phyloP scores from a whole-genome alignment of 1,140 invertebrate species.

The Saccostrea cuccullata region DNA sequence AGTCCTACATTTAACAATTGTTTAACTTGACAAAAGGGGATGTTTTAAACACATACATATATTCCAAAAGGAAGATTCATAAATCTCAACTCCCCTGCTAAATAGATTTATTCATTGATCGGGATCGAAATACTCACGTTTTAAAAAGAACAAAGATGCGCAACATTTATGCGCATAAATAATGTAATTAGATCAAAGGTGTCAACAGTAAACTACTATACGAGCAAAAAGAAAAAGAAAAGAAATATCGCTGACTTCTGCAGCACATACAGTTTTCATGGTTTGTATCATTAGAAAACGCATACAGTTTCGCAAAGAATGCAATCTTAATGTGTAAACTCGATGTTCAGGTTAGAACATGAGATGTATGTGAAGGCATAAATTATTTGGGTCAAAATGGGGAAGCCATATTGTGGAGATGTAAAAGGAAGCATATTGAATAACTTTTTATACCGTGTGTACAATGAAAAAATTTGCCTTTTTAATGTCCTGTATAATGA shows the following conservation, averaged over 20 bases:
- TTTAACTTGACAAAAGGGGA: too few species aligned
- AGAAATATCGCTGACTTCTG: background rate
- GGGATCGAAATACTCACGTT: background rate
- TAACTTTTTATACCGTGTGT: background rate
- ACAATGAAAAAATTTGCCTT: background rate
- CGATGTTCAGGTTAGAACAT: background rate
- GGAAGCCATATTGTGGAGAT: background rate
- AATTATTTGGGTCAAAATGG: slow-evolving; percentile 11
- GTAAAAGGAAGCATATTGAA: background rate
- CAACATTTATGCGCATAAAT: background rate
- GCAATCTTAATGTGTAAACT: background rate
- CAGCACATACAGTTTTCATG: background rate
- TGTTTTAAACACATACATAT: too few species aligned
- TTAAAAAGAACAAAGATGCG: slow-evolving; percentile 10
- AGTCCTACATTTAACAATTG: too few species aligned
- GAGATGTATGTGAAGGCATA: background rate
- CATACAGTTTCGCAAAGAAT: background rate
- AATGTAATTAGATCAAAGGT: background rate
- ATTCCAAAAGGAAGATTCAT: too few species aligned
- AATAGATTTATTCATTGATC: too few species aligned
- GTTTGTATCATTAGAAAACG: background rate
- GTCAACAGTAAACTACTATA: background rate
- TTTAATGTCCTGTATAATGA: background rate
- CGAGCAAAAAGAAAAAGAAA: background rate
- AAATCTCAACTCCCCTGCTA: too few species aligned